Conservation (phyloP, 2,113 vertebrate species). For the Pogonocichla stellata region DNA sequence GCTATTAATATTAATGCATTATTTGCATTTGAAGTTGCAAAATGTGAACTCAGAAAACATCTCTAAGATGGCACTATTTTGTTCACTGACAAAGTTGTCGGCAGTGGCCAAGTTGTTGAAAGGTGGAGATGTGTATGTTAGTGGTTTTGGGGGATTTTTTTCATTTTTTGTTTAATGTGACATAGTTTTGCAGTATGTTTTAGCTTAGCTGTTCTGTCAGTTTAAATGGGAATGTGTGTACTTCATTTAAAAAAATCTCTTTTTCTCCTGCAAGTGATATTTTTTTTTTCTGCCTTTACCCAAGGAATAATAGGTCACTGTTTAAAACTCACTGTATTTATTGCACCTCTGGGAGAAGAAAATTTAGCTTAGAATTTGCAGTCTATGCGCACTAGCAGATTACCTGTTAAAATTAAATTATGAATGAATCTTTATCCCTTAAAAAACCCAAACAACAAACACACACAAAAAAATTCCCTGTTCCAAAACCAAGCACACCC, state of each 20-base stretch:
- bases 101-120: neutral
- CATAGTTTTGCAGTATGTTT: neutral
- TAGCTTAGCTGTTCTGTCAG: neutral
- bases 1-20: neutral
- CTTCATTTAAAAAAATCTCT: neutral
- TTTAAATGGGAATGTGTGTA: neutral
- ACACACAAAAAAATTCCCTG: fast-evolving
- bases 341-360: neutral
- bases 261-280: neutral
- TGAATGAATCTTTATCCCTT: neutral
- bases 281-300: neutral
- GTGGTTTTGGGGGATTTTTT: neutral
- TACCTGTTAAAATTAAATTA: neutral
- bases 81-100: neutral
- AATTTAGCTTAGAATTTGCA: neutral
- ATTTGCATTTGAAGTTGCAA: neutral
- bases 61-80: neutral
- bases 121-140: neutral
- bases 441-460: neutral
- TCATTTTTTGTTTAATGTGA: neutral
- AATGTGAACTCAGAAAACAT: neutral
- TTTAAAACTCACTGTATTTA: neutral
- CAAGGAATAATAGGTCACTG: neutral
- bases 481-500: neutral
- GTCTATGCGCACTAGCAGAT: neutral